phyloP scores from a whole-genome alignment of 2,797 vertebrate genomes.

The Carduelis carduelis region DNA sequence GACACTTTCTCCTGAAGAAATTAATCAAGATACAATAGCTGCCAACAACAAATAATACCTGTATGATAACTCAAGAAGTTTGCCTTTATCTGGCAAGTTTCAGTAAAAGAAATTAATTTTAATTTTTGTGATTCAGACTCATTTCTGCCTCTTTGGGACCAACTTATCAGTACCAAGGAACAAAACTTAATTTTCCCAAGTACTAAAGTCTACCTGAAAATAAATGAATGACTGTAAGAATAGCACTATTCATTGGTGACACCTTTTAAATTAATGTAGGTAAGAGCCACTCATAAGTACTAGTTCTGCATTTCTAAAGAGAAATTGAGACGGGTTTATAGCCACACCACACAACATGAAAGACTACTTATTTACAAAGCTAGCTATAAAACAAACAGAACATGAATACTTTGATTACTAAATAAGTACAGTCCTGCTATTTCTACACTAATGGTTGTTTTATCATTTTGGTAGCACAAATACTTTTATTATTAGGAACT shows the following conservation, averaged over 20 bases:
- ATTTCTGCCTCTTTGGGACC: background rate
- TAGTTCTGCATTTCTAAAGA: background rate
- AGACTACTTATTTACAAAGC: background rate
- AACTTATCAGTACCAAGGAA: background rate
- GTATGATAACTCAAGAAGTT: background rate
- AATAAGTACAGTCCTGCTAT: background rate
- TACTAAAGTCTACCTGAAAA: background rate
- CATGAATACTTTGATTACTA: background rate
- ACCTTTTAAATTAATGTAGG: background rate
- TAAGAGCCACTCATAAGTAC: background rate
- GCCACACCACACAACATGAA: background rate
- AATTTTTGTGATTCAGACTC: background rate
- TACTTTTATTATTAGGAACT: background rate
- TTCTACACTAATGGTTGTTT: background rate
- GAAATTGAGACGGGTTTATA: background rate
- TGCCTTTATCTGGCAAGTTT: background rate
- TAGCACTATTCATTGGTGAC: background rate
- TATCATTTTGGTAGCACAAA: background rate
- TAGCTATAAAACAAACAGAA: background rate
- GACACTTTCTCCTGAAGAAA: conserved; percentile 77
- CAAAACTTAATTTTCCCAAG: background rate
- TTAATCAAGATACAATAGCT: background rate
- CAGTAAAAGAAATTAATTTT: background rate
- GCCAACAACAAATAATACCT: background rate
- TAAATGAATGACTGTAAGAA: background rate